phyloP scores from a whole-genome alignment of 2,797 vertebrate genomes.

The Neosilurus hyrtlii region DNA sequence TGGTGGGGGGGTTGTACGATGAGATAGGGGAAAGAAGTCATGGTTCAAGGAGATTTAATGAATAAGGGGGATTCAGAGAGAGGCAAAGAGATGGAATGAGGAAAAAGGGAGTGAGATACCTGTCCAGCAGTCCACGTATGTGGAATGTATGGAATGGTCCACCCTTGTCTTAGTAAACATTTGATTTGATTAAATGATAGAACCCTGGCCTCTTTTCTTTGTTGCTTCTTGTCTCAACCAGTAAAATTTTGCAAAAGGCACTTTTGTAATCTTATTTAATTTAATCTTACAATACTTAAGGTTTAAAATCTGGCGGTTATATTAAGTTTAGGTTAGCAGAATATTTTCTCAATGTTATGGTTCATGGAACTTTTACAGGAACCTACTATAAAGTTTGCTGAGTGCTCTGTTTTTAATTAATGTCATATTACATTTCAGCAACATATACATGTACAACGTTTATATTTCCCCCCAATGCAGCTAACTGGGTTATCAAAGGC shows the following conservation, averaged over 20 bases:
- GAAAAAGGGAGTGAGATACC: slow-evolving; percentile 41
- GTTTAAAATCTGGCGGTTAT: not conserved
- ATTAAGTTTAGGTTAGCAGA: not conserved
- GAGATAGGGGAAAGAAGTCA: slow-evolving; percentile 28
- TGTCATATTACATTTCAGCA: not conserved
- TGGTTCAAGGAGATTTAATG: slow-evolving; percentile 19
- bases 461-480: not conserved
- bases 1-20: not conserved
- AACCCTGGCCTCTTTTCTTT: slow-evolving; percentile 40
- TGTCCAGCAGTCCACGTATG: slow-evolving; percentile 43
- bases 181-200: slow-evolving; percentile 61
- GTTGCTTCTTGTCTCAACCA: not conserved
- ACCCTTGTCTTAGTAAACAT: slow-evolving; percentile 54
- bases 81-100: slow-evolving; percentile 18
- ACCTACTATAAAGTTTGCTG: not conserved
- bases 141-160: slow-evolving; percentile 60
- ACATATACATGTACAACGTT: not conserved
- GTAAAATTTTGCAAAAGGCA: not conserved
- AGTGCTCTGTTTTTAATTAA: not conserved
- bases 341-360: not conserved
- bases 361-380: not conserved
- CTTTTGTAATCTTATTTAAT: not conserved
- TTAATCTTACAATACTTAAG: not conserved
- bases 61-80: slow-evolving; percentile 31
- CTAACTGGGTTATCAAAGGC: too few species aligned